A percentile compares a stretch with the other conserved stretches of the same genome.
These are phyloP conservation scores for Echeneis naucrates DNA, from an alignment of 2,797 vertebrate genomes.

Conservation along the genomic window DNA sequence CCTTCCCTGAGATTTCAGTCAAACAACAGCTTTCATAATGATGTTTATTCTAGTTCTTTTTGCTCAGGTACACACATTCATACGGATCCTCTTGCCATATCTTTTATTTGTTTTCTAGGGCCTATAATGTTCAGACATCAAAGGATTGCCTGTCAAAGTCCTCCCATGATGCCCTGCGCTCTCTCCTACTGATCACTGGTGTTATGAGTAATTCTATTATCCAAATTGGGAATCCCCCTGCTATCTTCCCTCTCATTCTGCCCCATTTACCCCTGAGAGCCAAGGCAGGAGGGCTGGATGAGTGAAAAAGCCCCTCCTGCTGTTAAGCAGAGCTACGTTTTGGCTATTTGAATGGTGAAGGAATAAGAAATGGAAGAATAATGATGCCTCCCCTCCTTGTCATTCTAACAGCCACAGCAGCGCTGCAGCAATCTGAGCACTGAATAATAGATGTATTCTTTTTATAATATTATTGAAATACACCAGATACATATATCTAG, in stretches of 20 bases:
- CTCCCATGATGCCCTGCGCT: constrained; percentile 69
- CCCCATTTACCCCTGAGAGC: constrained; percentile 71
- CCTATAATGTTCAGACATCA: constrained; percentile 75
- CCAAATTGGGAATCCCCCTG: constrained; percentile 63
- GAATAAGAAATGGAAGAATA: constrained; percentile 64
- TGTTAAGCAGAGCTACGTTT: constrained; percentile 70
- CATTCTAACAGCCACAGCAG: constrained; percentile 60
- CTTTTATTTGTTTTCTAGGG: constrained; percentile 61
- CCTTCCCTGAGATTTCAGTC: constrained; percentile 21
- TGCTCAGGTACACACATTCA: constrained; percentile 28
- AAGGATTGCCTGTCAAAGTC: constrained; percentile 70
- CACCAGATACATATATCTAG: constrained; percentile 39
- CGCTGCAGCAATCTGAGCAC: constrained; percentile 46
- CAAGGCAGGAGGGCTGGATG: constrained; percentile 45
- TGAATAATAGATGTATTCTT: constrained; percentile 68
- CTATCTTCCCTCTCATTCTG: constrained; percentile 59
- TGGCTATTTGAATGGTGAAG: constrained; percentile 61
- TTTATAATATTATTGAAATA: constrained; percentile 72
- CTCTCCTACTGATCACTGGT: constrained; percentile 74
- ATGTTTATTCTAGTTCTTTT: constrained; percentile 43
- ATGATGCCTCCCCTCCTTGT: constrained; percentile 62
- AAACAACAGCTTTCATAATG: constrained; percentile 39
- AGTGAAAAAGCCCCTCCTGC: constrained; percentile 70
- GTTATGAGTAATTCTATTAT: constrained; percentile 77
- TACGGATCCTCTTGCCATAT: constrained; percentile 26